Base-by-base conservation (phyloP, 2,888 invertebrate genomes). In the Hermaeophaga mercurialis region DNA sequence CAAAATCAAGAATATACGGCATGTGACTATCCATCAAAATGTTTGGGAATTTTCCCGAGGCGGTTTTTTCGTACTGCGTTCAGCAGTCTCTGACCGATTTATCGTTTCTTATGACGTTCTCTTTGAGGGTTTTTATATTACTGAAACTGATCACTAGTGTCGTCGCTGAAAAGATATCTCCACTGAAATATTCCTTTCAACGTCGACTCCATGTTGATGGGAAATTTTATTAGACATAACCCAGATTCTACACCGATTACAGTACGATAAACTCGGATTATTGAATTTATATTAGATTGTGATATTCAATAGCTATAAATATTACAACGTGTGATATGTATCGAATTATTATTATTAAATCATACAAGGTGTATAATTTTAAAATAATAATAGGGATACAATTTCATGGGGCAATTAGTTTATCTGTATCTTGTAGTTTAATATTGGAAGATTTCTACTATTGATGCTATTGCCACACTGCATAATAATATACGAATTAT, bases 71-170 rank as follows among this genome's bases (percentile, higher is more conserved):
- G 19, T 28, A 24, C 46, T 19, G 36, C 36, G n/a, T 15, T 17
- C 2, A 11, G 12, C 14, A 11, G 28, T 38, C 31, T 38, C 41
- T 47, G 54, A 47, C 47, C 39, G 54, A 19, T 58, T 54, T 49
- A 54, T 58, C 54, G 49, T 1, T 45, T 39, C 50, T 44, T 48
- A 54, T 54, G 53, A 49, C 41, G 33, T 22, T 36, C 47, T 36
- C 19, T 57, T 54, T 41, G 52, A 52, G 47, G 57, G 56, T 56
- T 56, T 56, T 60, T 56, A 56, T 56, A 46, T 41, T 26, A 17
- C 47, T 28, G 48, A 52, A 57, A 55, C 54, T 50, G 60, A 60
- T 56, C 56, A 34, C 28, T 45, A 38, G 41, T 28, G 50, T 54
- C 57, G 43, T 54, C 50, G 41, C 41, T 56, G 49, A 39, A 54